Base-by-base conservation (phyloP, 1,140 invertebrate genomes). In the Euwallacea fornicatus region DNA sequence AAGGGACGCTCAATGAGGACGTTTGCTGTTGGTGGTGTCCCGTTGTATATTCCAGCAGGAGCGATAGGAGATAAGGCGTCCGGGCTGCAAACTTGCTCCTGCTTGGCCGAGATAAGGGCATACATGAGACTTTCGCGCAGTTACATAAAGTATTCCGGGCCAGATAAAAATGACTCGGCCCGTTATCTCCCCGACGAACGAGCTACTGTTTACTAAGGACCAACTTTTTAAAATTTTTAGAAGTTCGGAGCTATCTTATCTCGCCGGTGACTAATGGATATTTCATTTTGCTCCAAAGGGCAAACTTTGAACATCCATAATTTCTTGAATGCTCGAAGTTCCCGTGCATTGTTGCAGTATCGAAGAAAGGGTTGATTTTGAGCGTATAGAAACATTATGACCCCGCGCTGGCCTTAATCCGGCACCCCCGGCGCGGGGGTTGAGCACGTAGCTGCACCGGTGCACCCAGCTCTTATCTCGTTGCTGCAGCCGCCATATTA, bases 401-500 rank as follows among this genome's bases (percentile, higher is more conserved):
- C 46, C 46, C 46, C 13, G 9, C 9, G 46, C 13, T 50, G 46
- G 46, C 13, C 46, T 50, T 50, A 50, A 50, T 50, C 46, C 46
- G 13, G 6, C 46, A 50, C 46, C 46, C 46, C 46, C 46, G 46
- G 9, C 46, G 16, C 10, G 16, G 61, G 53, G 60, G 33, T 41
- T 60, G 59, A 71, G 66, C 69, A 71, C 69, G 69, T 71, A 71
- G 42, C 64, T 73, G 69, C 73, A 73, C 72, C 73, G 68, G 72
- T 72, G 64, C 62, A 71, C 66, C 65, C 71, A 54, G 66, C 47
- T 72, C 69, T 79, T 79, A 79, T 79, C 78, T 76, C 71, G 69
- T 59, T 76, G 76, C 76, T 71, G 64, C 78, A 79, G 78, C 73
- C 74, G 78, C 78, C 78, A 79, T 79, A 79, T 79, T 78, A 77